Conservation (phyloP, 2,797 vertebrate genomes). For the Myoxocephalus aenaeus region DNA sequence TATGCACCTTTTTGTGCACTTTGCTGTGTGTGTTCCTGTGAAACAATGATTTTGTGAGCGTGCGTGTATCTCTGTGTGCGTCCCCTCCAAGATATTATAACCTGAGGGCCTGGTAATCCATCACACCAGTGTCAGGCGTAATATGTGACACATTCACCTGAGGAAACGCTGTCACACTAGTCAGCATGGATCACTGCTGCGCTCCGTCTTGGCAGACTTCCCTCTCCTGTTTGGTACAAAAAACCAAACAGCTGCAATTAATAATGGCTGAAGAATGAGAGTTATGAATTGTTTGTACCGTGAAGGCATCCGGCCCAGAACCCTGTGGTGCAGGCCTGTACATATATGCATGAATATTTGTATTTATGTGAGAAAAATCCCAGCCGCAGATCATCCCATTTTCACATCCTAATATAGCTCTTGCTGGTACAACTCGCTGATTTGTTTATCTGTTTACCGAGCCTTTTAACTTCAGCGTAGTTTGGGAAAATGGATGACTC, state of each 20-base stretch:
- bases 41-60: conserved; percentile 7
- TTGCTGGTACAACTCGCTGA: neutral
- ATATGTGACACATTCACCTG: conserved; percentile 60
- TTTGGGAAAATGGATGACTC: conserved; percentile 25
- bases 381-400: conserved; percentile 10
- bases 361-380: neutral
- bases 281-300: neutral
- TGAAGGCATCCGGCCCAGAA: neutral
- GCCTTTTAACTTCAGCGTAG: conserved; percentile 26
- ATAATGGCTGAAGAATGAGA: conserved; percentile 26
- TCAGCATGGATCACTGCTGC: conserved; percentile 43
- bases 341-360: neutral
- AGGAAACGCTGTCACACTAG: conserved; percentile 64
- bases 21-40: neutral
- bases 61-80: conserved; percentile 7
- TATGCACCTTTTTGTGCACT: neutral
- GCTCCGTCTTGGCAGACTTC: conserved; percentile 25
- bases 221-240: conserved; percentile 27
- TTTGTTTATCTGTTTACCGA: conserved; percentile 25
- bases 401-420: conserved; percentile 3
- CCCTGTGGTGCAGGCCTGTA: neutral
- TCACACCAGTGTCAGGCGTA: conserved; percentile 54
- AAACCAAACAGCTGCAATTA: conserved; percentile 43
- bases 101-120: conserved; percentile 51
- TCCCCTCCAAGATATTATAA: conserved; percentile 35